Base-by-base conservation (phyloP, 2,888 invertebrate genomes). In the Acleris emargana region DNA sequence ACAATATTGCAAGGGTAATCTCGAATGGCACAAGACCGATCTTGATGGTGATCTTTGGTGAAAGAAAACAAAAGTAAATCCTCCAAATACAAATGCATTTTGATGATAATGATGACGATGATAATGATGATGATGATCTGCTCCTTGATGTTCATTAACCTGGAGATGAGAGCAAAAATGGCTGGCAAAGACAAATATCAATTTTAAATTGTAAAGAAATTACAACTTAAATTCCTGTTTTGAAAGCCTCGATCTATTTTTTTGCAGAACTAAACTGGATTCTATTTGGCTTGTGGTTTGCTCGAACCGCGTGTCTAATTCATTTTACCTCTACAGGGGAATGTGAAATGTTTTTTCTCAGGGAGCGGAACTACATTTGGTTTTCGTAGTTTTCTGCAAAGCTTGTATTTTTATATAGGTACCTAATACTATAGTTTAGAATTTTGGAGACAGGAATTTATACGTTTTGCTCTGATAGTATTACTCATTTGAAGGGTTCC, bases 241-340 rank as follows among this genome's bases (percentile, higher is more conserved):
- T 87, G 84, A 81, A 85, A 86, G 78, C 79, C 80, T 72, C 79
- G 0, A 32, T 77, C 83, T 79, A 84, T 86, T 88, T 88, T 88
- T 87, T 88, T 87, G 85, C 84, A 83, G 73, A 80, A 81, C 80
- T 82, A 78, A 80, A 72, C 73, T 68, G 68, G 76, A 79, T 78
- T 79, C 73, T 78, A 76, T 78, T 77, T 77, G 71, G 76, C 70
- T 74, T 70, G 73, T 69, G 73, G 75, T 73, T 69, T 70, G 72
- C 53, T 68, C 71, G 68, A 70, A 64, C 68, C 9, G 32, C 67
- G 70, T 62, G 63, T 70, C 51, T 47, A 54, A 45, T 58, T 67
- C 67, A 28, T 32, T 59, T 71, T 67, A 57, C 28, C 45, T 43
- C 17, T 17, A 52, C 52, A 38, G 32, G 53, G 22, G 54, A 59